phyloP scores from a whole-genome alignment of 2,888 invertebrate genomes.

The Erebia epiphron region DNA sequence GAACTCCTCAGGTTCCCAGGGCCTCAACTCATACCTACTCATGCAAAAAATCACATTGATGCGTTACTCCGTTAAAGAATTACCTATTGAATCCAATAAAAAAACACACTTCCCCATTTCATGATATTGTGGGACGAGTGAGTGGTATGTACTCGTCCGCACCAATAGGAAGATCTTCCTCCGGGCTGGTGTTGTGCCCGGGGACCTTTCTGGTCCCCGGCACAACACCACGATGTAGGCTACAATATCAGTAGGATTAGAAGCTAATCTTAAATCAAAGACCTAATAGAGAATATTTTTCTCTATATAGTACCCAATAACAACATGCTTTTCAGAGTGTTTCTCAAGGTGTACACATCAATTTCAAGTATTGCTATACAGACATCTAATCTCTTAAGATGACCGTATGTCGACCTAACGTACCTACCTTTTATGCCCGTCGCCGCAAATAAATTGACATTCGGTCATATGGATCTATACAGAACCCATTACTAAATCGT shows the following conservation, averaged over 20 bases:
- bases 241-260: not conserved
- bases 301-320: not conserved
- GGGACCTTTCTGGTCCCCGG: no score
- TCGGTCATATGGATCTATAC: not conserved
- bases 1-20: no score
- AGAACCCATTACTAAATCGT: conserved; percentile 10
- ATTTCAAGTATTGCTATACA: conserved; percentile 13
- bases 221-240: no score
- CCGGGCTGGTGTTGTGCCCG: no score
- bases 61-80: no score
- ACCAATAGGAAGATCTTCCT: no score
- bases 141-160: no score
- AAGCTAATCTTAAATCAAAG: not conserved
- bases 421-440: conserved; percentile 6
- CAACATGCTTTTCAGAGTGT: conserved; percentile 2
- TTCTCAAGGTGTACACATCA: not conserved
- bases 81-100: not conserved
- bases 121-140: no score
- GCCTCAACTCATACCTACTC: no score
- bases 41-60: no score
- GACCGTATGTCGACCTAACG: conserved; percentile 11
- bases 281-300: not conserved
- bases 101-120: not conserved
- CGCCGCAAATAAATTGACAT: conserved; percentile 19
- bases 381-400: conserved; percentile 30